Evolutionary conservation across 2,888 invertebrate species (phyloP), one percentile per base, ranked within the genome.

Genomic region (Tridacna crocea): DNA sequence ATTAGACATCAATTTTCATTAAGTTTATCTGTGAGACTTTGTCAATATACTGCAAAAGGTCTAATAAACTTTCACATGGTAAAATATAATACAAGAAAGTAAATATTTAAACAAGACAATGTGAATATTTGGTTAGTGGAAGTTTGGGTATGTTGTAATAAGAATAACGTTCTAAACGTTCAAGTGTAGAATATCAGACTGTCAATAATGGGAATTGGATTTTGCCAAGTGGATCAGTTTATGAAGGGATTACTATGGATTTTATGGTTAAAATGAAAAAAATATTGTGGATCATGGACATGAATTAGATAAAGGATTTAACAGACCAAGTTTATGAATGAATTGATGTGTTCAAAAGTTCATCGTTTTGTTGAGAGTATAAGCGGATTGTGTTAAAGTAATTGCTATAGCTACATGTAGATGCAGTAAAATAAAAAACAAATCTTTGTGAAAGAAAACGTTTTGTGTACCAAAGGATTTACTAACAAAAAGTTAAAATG

Each of bases 51-150:
- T 19, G 61, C 51, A 13, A 70, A 70, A 51, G 70, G 48, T 70
- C 19, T 26, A 22, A n/a, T n/a, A 22, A 70, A 70, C 22, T 51
- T 70, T 70, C 47, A 47, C 70, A 70, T 19, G 70, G 70, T 72
- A 46, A 58, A 60, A 70, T 47, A 65, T 61, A 75, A 61, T 27
- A 74, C 47, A 74, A 74, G 61, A 61, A 36, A 72, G 78, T 79
- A 72, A 82, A 82, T 82, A 82, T 82, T 82, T 82, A 72, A 75
- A 75, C 78, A 76, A 75, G 65, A 70, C 63, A 58, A 82, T 66
- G 61, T 75, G 55, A 75, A 26, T 82, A 72, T 78, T 75, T 78
- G 58, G 58, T 75, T 70, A 77, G 66, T 70, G 79, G 24, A 48
- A 75, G 70, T 47, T 70, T 72, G 74, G 75, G 68, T 60, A 70